Conservation (phyloP, 2,888 invertebrate genomes). For the Tetramorium bicarinatum region DNA sequence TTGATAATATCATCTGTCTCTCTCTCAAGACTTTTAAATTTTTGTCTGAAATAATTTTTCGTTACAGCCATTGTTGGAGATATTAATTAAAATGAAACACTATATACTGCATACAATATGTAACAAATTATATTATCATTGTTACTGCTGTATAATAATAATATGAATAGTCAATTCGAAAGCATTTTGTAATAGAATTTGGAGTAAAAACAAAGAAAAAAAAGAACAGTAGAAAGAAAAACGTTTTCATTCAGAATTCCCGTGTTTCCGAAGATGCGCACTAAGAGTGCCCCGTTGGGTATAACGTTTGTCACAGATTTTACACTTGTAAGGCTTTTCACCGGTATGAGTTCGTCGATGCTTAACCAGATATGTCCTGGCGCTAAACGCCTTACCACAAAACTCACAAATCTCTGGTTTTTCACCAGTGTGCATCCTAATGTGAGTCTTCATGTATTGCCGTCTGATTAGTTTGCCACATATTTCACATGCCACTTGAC, state of each 20-base stretch:
- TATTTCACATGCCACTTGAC: constrained; percentile 82
- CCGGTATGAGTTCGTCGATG: constrained; percentile 80
- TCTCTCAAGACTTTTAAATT: too few relatives aligned
- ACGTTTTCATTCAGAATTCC: constrained; percentile 39
- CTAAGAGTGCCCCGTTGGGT: constrained; percentile 82
- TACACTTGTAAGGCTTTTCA: constrained; percentile 80
- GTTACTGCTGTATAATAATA: not conserved
- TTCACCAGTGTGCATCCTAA: constrained; percentile 80
- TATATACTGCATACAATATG: not conserved
- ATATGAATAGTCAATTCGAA: not conserved
- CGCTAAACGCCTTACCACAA: constrained; percentile 80
- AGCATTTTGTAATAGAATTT: not conserved
- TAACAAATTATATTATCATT: not conserved
- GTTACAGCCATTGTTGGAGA: too few relatives aligned
- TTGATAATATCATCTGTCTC: too few relatives aligned
- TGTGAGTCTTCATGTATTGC: constrained; percentile 79
- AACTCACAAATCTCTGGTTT: constrained; percentile 81
- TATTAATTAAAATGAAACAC: too few relatives aligned
- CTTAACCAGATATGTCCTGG: constrained; percentile 78
- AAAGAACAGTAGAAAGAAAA: not conserved
- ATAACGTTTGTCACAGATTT: constrained; percentile 83
- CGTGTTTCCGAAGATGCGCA: constrained; percentile 79
- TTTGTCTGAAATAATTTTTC: too few relatives aligned
- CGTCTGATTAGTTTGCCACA: constrained; percentile 84
- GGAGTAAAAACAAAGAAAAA: not conserved